Percentiles rank a stretch among this genome's conserved stretches.
Conservation (phyloP, 2,888 invertebrate species). For the Caenorhabditis macrosperma region DNA sequence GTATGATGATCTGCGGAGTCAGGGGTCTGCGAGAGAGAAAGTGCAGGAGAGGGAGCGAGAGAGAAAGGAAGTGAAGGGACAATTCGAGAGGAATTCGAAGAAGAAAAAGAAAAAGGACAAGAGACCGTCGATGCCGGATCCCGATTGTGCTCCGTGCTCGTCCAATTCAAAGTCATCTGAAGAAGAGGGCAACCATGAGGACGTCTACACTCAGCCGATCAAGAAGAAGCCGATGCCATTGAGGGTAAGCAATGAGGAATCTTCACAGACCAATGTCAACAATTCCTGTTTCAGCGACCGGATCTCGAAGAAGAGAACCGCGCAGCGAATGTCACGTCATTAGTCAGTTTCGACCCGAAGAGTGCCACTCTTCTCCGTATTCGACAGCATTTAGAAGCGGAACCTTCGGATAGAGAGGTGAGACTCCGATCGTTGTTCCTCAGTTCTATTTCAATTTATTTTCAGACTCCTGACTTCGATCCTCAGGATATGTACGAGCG, state of each 20-base stretch:
- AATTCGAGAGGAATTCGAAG: slow-evolving; percentile 57
- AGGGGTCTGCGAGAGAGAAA: slow-evolving; percentile 32
- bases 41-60: background rate
- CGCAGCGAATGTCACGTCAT: slow-evolving; percentile 62
- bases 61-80: slow-evolving; percentile 37
- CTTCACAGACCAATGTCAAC: background rate
- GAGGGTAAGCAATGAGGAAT: slow-evolving; percentile 29
- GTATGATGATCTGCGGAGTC: slow-evolving; percentile 65
- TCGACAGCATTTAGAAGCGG: slow-evolving; percentile 68
- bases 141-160: slow-evolving; percentile 54
- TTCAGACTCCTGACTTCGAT: slow-evolving; percentile 42
- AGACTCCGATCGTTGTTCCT: background rate
- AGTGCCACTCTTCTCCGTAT: slow-evolving; percentile 69
- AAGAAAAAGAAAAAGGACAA: slow-evolving; percentile 41
- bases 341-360: slow-evolving; percentile 75
- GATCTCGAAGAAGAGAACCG: slow-evolving; percentile 34
- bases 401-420: slow-evolving; percentile 44
- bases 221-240: slow-evolving; percentile 50
- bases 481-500: slow-evolving; percentile 45
- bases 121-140: slow-evolving; percentile 54
- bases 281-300: slow-evolving; percentile 13
- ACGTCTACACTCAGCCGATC: slow-evolving; percentile 63
- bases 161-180: slow-evolving; percentile 55
- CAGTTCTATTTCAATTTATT: background rate
- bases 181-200: slow-evolving; percentile 48